Conservation (phyloP, 64 coral and sea anemone genomes). For the Actinia equina region DNA sequence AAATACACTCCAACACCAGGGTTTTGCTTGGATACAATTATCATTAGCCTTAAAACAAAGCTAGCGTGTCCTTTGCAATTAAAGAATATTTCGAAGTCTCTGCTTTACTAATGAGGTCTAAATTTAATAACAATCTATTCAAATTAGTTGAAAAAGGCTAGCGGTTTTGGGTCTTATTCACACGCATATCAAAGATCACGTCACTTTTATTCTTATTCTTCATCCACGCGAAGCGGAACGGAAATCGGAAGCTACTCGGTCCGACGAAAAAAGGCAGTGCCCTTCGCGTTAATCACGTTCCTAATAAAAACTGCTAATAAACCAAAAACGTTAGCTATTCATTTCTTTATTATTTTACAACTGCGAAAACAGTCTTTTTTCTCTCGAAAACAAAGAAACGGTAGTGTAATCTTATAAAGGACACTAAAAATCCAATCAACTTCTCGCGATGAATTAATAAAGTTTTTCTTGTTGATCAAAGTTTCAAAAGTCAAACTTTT, state of each 20-base stretch:
- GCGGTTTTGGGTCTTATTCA: conserved; percentile 6
- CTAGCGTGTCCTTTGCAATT: neutral
- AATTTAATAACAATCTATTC: conserved; percentile 17
- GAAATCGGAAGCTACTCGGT: neutral
- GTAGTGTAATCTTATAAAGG: neutral
- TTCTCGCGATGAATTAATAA: neutral
- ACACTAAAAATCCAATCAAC: neutral
- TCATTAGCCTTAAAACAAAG: neutral
- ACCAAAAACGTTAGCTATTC: neutral
- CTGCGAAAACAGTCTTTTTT: neutral
- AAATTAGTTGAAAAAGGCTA: conserved; percentile 1
- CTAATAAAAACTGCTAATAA: neutral
- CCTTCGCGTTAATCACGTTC: neutral
- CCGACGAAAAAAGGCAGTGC: neutral
- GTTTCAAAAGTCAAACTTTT: neutral
- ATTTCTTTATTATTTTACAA: neutral
- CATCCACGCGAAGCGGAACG: neutral
- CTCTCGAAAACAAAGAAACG: neutral
- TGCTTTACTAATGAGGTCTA: neutral
- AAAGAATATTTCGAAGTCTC: neutral
- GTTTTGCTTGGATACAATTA: neutral
- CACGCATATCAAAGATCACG: neutral
- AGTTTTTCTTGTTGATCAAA: neutral
- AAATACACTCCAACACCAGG: neutral
- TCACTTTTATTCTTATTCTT: neutral